phyloP scores from a whole-genome alignment of 2,113 vertebrate genomes.

The Mesembrinibis cayennensis region DNA sequence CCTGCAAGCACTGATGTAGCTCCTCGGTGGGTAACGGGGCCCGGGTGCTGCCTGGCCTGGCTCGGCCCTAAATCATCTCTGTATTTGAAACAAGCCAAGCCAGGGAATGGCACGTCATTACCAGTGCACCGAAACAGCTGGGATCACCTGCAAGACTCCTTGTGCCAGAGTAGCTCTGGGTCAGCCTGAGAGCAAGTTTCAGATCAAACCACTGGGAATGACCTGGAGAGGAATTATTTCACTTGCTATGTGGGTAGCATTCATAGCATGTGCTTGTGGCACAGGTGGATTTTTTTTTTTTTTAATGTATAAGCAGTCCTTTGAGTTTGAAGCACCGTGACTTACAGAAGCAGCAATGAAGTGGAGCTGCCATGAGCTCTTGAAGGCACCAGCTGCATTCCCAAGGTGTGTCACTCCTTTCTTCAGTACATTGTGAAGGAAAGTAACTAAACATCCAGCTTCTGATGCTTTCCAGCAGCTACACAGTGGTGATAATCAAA shows the following conservation, averaged over 20 bases:
- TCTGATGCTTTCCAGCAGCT: not conserved
- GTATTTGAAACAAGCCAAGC: not conserved
- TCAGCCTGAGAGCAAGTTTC: not conserved
- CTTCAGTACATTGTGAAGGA: not conserved
- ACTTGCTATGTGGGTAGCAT: not conserved
- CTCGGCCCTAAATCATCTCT: not conserved
- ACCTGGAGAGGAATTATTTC: not conserved
- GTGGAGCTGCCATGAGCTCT: not conserved
- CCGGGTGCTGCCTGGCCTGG: not conserved
- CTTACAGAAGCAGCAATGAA: not conserved
- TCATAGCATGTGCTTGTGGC: not conserved
- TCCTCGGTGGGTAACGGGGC: too few species aligned
- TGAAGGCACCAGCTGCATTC: not conserved
- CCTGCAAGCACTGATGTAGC: not conserved
- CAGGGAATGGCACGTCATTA: not conserved
- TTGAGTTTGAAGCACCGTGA: not conserved
- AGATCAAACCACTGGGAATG: not conserved
- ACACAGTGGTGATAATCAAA: not conserved
- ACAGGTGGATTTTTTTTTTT: not conserved
- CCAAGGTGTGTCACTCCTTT: not conserved
- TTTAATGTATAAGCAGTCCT: not conserved
- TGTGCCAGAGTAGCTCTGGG: not conserved
- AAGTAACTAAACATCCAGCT: not conserved
- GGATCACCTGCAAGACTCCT: not conserved
- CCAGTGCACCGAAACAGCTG: fast-evolving